Evolutionary conservation across 2,797 vertebrate genomes (phyloP).

Genomic region (Fundulus diaphanus): DNA sequence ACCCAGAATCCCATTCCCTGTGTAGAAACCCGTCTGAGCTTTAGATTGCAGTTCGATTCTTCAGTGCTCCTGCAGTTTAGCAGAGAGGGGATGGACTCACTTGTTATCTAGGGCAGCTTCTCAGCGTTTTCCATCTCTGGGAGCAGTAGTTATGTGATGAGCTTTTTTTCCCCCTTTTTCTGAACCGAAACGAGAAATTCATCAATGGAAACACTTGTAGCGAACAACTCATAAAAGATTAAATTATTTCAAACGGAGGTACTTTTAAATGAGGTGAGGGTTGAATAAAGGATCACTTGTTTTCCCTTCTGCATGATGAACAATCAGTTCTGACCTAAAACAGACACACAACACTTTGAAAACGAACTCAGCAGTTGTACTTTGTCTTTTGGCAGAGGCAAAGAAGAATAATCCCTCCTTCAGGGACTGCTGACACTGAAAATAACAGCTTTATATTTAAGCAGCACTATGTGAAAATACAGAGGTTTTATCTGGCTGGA

Average conservation of each 20-base stretch:
- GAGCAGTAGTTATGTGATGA: slow-evolving; percentile 53
- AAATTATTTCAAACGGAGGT: slow-evolving; percentile 24
- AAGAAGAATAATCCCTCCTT: slow-evolving; percentile 55
- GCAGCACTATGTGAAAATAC: slow-evolving; percentile 39
- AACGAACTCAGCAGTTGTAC: slow-evolving; percentile 51
- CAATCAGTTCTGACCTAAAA: slow-evolving; percentile 39
- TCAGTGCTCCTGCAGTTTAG: slow-evolving; percentile 54
- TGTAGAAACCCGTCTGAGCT: slow-evolving; percentile 35
- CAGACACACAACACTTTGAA: slow-evolving; percentile 44
- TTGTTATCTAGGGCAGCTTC: slow-evolving; percentile 63
- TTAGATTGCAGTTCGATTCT: slow-evolving; percentile 61
- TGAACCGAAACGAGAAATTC: slow-evolving; percentile 23
- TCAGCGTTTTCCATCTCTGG: slow-evolving; percentile 57
- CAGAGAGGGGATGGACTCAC: slow-evolving; percentile 40
- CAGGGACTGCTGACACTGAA: slow-evolving; percentile 56
- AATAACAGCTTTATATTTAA: slow-evolving; percentile 56
- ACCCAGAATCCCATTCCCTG: slow-evolving; percentile 34
- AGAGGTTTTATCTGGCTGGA: slow-evolving; percentile 41
- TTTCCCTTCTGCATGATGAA: slow-evolving; percentile 38
- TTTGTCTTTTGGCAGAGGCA: slow-evolving; percentile 56
- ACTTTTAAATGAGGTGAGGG: slow-evolving; percentile 25
- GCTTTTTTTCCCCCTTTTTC: neutral
- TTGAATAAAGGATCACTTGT: slow-evolving; percentile 19
- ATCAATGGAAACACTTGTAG: slow-evolving; percentile 19
- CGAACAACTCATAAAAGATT: neutral